phyloP scores from a whole-genome alignment of 37 sponge, comb jelly and placozoan genomes.

The Tethya wilhelma region DNA sequence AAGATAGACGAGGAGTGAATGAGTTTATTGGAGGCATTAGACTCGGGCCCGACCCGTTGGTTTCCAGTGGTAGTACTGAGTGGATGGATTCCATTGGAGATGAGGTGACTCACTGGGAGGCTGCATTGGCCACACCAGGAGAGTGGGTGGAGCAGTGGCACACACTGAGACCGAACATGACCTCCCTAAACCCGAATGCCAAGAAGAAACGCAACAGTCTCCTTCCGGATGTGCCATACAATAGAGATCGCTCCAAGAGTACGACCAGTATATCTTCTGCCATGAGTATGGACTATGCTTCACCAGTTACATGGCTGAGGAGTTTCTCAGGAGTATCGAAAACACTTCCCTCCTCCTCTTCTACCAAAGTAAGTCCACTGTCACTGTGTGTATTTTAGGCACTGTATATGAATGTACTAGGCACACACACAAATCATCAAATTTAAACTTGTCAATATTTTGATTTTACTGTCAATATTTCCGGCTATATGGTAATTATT shows the following conservation, averaged over 20 bases:
- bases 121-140: constrained; percentile 45
- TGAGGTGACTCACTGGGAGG: constrained; percentile 70
- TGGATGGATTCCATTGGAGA: constrained; percentile 58
- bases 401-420: too few relatives aligned
- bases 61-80: not conserved
- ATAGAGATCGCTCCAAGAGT: not conserved
- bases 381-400: too few relatives aligned
- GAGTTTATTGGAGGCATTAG: constrained; percentile 70
- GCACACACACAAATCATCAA: too few relatives aligned
- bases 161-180: constrained; percentile 42
- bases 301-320: too few relatives aligned
- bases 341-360: too few relatives aligned
- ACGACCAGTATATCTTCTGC: not conserved
- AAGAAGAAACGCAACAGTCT: not conserved
- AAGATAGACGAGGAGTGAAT: constrained; percentile 50
- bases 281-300: too few relatives aligned
- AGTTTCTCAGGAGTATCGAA: too few relatives aligned
- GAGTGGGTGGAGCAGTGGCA: constrained; percentile 75
- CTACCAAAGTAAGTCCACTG: too few relatives aligned
- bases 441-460: too few relatives aligned
- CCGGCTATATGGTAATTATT: too few relatives aligned
- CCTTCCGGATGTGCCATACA: not conserved
- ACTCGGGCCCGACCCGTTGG: constrained; percentile 30
- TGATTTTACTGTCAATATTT: too few relatives aligned
- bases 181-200: not conserved